A percentile compares a stretch with the other conserved stretches of the same genome.
These are phyloP conservation scores for Pristionchus entomophagus DNA, from an alignment of 2,888 invertebrate species.

Conservation along the genomic window DNA sequence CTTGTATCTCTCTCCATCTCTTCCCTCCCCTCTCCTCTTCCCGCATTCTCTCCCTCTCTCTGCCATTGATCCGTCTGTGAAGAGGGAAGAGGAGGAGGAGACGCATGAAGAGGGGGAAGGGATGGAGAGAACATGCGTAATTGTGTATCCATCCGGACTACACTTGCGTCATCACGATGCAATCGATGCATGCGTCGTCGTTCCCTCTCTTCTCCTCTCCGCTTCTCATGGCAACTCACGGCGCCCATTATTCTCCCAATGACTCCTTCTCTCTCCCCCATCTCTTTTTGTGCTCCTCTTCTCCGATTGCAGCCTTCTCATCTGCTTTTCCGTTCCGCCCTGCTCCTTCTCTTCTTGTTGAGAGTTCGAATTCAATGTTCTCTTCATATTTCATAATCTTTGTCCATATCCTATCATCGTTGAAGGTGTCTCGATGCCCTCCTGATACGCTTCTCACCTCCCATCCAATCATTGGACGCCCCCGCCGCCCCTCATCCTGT, in stretches of 20 bases:
- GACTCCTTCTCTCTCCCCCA: neutral
- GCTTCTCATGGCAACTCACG: neutral
- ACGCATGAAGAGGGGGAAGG: neutral
- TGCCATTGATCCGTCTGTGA: conserved; percentile 40
- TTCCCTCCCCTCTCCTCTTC: neutral
- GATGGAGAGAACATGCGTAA: neutral
- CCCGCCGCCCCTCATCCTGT: neutral
- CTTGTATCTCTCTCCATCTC: neutral
- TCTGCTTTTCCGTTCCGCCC: neutral
- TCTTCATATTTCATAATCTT: neutral
- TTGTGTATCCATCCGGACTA: neutral
- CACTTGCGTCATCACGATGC: neutral
- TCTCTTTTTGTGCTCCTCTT: neutral
- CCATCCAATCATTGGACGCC: neutral
- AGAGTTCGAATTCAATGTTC: neutral
- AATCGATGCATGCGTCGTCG: neutral
- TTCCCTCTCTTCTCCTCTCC: neutral
- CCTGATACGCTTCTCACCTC: neutral
- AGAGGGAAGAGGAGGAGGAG: conserved; percentile 11
- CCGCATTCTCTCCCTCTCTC: conserved; percentile 40
- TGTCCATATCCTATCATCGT: neutral
- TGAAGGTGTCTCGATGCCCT: neutral
- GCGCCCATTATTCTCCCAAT: conserved; percentile 4
- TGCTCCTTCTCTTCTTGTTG: conserved; percentile 5
- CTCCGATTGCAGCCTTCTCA: neutral